Base-by-base conservation (phyloP, 2,797 vertebrate species). In the Yasuhikotakia modesta region DNA sequence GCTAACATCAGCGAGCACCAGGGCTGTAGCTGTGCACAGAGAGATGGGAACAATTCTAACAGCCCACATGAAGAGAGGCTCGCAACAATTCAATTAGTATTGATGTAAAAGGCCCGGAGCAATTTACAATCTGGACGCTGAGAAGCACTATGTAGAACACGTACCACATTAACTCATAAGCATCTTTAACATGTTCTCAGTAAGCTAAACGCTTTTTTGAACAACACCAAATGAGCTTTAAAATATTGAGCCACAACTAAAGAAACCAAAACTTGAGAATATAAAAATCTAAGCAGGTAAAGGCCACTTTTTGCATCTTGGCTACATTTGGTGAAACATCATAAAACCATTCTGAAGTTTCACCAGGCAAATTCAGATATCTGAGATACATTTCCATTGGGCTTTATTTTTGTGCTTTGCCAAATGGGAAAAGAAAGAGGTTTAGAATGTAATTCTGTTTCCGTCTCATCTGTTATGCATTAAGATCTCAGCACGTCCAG, bases 391-490 rank as follows among this genome's bases (percentile, higher is more conserved):
- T 60, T 50, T 76, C 53, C 53, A 50, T 43, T 32, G 22, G n/a
- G 39, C 39, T 57, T 76, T 52, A 55, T 58, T 46, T 50, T 58
- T 55, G 64, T 58, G 50, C 52, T 67, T 76, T 76, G 63, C 53
- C 57, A 55, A 76, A 76, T 57, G 64, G 64, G 21, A 58, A 58
- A 68, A 58, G 53, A 60, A 76, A n/a, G 27, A 69, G 39, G 65
- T 76, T 48, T 48, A 68, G n/a, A 60, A 39, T 50, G 65, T 76
- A 60, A 76, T 76, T 76, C 24, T 69, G 74, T 76, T 69, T 76
- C 39, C 68, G 17, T 24, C 39, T 76, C 64, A 46, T 76, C 39
- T 69, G 39, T 60, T 60, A 22, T 75, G 63, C 63, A 75, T 67
- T 57, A 75, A 57, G 50, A 75, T 16, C 63, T 27, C 21, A 67